Conservation (phyloP, 2,888 invertebrate species). For the Monochamus alternatus region DNA sequence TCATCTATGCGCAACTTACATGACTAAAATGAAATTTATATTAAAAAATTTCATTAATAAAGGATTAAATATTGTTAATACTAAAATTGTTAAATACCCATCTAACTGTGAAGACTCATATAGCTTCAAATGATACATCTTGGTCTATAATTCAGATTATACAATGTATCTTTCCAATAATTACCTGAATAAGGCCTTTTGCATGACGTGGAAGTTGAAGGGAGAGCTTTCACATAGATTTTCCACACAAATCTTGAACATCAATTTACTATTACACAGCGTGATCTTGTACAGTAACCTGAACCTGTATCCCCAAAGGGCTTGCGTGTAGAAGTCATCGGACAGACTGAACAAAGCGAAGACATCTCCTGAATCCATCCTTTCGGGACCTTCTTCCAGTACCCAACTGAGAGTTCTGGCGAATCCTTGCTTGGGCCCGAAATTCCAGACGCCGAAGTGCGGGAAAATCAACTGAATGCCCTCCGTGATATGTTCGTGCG, state of each 20-base stretch:
- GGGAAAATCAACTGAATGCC: conserved; percentile 56
- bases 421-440: conserved; percentile 56
- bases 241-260: conserved; percentile 10
- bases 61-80: too few species aligned
- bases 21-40: too few species aligned
- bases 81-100: too few species aligned
- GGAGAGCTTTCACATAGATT: conserved; percentile 35
- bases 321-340: conserved; percentile 40
- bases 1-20: too few species aligned
- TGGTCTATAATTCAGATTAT: too few species aligned
- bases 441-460: conserved; percentile 48
- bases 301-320: conserved; percentile 48
- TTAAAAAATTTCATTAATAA: too few species aligned
- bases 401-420: conserved; percentile 51
- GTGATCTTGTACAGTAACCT: conserved; percentile 32
- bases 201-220: conserved; percentile 40
- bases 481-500: conserved; percentile 50
- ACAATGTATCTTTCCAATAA: background rate
- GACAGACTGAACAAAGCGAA: conserved; percentile 35
- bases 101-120: too few species aligned
- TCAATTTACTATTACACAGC: conserved; percentile 3
- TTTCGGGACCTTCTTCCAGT: conserved; percentile 48
- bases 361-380: conserved; percentile 18
- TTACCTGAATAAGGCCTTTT: conserved; percentile 36
- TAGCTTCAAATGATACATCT: too few species aligned